Conservation (phyloP, 2,797 vertebrate species). For the Pampus argenteus region DNA sequence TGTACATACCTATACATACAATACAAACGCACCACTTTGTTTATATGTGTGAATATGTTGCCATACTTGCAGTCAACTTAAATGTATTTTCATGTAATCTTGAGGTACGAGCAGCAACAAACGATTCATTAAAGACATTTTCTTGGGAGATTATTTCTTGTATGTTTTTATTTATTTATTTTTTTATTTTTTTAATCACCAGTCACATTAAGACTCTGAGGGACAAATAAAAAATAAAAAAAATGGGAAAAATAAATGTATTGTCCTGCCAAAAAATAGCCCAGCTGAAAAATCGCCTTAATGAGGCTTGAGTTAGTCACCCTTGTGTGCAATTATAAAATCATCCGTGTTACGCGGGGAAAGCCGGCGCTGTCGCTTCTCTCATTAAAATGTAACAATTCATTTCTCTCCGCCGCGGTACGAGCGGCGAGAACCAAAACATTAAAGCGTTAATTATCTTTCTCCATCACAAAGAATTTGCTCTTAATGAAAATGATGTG, state of each 20-base stretch:
- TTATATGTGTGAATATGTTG: constrained; percentile 87
- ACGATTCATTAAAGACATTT: constrained; percentile 87
- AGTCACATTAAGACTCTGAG: constrained; percentile 27
- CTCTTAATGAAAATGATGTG: constrained; percentile 96
- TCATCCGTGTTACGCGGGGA: constrained; percentile 82
- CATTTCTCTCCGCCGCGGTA: constrained; percentile 89
- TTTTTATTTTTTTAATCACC: neutral
- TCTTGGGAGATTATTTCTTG: constrained; percentile 79
- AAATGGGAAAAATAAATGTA: constrained; percentile 60
- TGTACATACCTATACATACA: constrained; percentile 85
- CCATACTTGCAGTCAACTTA: constrained; percentile 84
- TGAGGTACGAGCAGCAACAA: constrained; percentile 84
- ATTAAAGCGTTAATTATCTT: constrained; percentile 98
- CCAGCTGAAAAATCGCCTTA: constrained; percentile 77
- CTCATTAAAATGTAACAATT: constrained; percentile 98
- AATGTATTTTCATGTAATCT: constrained; percentile 88
- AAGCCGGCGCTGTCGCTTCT: constrained; percentile 91
- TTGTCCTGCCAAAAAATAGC: constrained; percentile 72
- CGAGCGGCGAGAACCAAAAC: constrained; percentile 94
- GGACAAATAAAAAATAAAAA: constrained; percentile 25
- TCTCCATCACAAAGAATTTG: constrained; percentile 94
- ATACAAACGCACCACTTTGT: constrained; percentile 86
- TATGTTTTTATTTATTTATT: constrained; percentile 21
- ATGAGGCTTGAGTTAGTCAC: constrained; percentile 81
- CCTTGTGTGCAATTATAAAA: constrained; percentile 87